Evolutionary conservation across 2,888 invertebrate genomes (phyloP).

Genomic region (Cantharis nigra): DNA sequence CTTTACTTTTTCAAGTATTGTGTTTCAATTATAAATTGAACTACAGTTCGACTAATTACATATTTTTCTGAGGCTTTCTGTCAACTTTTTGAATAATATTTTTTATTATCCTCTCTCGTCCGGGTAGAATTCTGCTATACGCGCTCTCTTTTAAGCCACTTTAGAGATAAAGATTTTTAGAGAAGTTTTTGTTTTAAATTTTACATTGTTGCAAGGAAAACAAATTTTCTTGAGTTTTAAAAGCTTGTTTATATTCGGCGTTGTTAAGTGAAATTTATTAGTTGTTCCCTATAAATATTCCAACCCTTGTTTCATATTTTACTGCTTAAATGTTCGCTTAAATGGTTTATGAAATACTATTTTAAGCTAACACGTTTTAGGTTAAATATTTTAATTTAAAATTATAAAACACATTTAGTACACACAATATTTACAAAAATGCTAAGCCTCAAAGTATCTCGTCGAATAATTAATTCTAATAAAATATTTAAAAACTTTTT

Average conservation of each 20-base stretch:
- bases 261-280: conserved; percentile 26
- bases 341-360: conserved; percentile 28
- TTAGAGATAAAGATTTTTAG: not conserved
- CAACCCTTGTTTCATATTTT: conserved; percentile 30
- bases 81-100: not conserved
- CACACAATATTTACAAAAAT: not conserved
- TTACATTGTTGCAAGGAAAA: not conserved
- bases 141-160: not conserved
- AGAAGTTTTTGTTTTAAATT: not conserved
- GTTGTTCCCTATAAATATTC: conserved; percentile 28
- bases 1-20: conserved; percentile 12
- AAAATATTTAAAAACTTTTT: not conserved
- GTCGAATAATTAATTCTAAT: not conserved
- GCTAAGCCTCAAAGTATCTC: not conserved
- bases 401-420: not conserved
- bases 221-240: conserved; percentile 13
- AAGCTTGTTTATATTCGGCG: conserved; percentile 8
- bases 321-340: conserved; percentile 26
- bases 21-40: conserved; percentile 13
- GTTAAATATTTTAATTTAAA: conserved; percentile 17
- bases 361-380: conserved; percentile 25
- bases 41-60: conserved; percentile 1
- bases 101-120: not conserved
- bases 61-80: not conserved
- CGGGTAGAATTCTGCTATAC: not conserved